A percentile compares a stretch with the other conserved stretches of the same genome.
phyloP scores from a whole-genome alignment of 2,888 invertebrate species.

The Rotaria sp. region DNA sequence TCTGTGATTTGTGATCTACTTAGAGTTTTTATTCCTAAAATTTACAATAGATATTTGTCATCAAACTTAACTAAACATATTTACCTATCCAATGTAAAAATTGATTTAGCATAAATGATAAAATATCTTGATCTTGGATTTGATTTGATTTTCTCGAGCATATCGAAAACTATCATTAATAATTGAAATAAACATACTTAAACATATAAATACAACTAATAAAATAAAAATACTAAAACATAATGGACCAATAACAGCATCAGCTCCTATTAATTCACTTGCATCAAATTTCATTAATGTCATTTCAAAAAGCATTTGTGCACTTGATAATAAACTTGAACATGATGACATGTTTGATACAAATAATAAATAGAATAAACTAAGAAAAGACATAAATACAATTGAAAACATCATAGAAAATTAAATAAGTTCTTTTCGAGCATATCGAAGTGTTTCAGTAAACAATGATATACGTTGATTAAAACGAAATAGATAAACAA shows the following conservation, averaged over 20 bases:
- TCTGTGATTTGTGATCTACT: too few species aligned
- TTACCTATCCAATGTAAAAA: too few species aligned
- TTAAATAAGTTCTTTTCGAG: conserved; percentile 54
- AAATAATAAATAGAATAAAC: too few species aligned
- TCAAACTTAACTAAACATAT: too few species aligned
- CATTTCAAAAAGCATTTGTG: too few species aligned
- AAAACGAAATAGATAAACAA: conserved; percentile 58
- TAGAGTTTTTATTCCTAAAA: too few species aligned
- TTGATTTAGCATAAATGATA: too few species aligned
- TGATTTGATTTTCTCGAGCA: too few species aligned
- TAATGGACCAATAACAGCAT: background rate
- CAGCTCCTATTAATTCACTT: background rate
- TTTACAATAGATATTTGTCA: too few species aligned
- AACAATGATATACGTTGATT: conserved; percentile 57
- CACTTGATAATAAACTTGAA: too few species aligned
- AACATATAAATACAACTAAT: conserved; percentile 18
- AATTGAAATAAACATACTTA: conserved; percentile 38
- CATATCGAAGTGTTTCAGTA: conserved; percentile 54
- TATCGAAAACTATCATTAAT: background rate
- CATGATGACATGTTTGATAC: too few species aligned
- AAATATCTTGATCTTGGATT: background rate
- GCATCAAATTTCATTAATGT: too few species aligned
- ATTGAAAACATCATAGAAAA: conserved; percentile 57
- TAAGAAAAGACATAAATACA: conserved; percentile 50
- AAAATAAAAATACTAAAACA: conserved; percentile 36